Percentiles rank a stretch among this genome's conserved stretches.
phyloP scores from a whole-genome alignment of 2,113 vertebrate genomes.

The Tauraco erythrolophus region DNA sequence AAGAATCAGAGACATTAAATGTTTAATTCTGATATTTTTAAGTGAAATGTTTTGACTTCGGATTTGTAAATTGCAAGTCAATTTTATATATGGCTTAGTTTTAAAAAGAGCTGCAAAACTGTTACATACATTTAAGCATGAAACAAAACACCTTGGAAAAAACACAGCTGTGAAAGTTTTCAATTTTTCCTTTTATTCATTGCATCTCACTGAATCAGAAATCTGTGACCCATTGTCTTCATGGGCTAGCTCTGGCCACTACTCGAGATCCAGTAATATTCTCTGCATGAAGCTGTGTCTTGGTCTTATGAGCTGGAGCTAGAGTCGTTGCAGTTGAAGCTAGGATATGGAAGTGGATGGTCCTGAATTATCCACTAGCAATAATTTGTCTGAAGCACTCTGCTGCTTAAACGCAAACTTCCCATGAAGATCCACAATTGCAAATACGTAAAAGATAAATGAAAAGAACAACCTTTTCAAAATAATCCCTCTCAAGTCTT shows the following conservation, averaged over 20 bases:
- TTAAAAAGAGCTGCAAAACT: background rate
- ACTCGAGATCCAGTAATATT: background rate
- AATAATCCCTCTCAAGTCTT: background rate
- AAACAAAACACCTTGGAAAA: background rate
- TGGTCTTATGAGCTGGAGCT: background rate
- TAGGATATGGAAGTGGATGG: background rate
- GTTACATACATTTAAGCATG: background rate
- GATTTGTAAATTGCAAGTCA: background rate
- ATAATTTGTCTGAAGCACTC: background rate
- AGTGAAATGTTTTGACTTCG: background rate
- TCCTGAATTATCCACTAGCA: background rate
- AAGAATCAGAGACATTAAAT: background rate
- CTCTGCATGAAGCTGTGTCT: background rate
- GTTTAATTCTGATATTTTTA: background rate
- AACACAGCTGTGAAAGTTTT: background rate
- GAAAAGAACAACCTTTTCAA: background rate
- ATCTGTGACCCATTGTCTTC: background rate
- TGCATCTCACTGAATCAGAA: background rate
- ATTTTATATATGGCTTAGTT: background rate
- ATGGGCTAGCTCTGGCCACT: background rate
- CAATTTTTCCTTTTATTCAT: background rate
- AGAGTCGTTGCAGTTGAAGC: background rate
- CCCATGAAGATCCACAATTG: background rate
- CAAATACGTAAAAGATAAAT: background rate
- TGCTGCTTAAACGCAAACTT: background rate